A percentile compares a stretch with the other conserved stretches of the same genome.
Evolutionary conservation across 2,888 invertebrate species (phyloP).

Genomic region (Sinopyrophorus schimmeli): DNA sequence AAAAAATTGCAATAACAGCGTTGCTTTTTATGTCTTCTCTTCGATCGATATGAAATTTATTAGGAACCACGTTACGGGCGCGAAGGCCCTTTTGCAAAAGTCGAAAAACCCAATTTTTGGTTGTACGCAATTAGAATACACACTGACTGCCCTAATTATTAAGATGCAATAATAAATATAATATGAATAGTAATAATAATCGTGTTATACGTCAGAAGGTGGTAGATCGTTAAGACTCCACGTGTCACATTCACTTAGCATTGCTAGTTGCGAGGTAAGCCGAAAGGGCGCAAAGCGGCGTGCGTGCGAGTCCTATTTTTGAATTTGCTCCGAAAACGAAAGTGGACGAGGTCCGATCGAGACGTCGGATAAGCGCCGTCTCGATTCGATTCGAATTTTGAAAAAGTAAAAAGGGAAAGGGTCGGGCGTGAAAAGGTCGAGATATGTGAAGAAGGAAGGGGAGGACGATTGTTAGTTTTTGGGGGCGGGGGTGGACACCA

Average conservation of each 20-base stretch:
- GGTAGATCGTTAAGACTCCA: slow-evolving; percentile 48
- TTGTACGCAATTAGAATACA: slow-evolving; percentile 50
- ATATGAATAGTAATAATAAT: slow-evolving; percentile 60
- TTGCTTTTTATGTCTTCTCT: no score
- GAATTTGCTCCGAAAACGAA: no score
- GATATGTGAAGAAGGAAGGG: no score
- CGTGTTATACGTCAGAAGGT: slow-evolving; percentile 56
- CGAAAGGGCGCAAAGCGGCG: slow-evolving; percentile 32
- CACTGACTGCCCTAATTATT: slow-evolving; percentile 52
- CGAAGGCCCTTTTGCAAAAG: slow-evolving; percentile 48
- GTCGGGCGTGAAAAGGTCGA: no score
- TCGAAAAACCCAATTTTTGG: slow-evolving; percentile 42
- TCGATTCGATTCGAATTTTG: no score
- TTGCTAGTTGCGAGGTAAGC: slow-evolving; percentile 47
- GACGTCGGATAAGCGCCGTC: no score
- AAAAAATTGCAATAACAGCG: no score
- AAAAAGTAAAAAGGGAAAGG: no score
- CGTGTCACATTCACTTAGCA: slow-evolving; percentile 57
- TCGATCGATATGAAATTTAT: slow-evolving; percentile 55
- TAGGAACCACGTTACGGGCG: slow-evolving; percentile 54
- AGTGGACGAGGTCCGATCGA: no score
- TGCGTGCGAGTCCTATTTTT: no score
- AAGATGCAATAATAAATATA: slow-evolving; percentile 50
- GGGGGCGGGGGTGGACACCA: slow-evolving; percentile 33
- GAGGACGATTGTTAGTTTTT: no score